A percentile compares a stretch with the other conserved stretches of the same genome.
These are phyloP conservation scores for Digitonthophagus gazella DNA, from an alignment of 2,888 invertebrate genomes.

Conservation along the genomic window DNA sequence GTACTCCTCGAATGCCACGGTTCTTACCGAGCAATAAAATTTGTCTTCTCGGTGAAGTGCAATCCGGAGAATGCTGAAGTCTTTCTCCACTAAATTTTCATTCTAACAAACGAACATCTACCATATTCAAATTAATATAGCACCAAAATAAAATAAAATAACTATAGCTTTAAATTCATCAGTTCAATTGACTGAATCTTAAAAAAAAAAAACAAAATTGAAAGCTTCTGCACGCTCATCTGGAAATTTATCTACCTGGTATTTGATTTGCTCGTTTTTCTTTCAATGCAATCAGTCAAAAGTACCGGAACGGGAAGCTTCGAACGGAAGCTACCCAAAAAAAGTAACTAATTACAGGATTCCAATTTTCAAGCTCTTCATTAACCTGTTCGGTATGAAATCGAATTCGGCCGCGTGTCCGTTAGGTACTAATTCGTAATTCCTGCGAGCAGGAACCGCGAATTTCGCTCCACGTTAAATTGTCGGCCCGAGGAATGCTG, in stretches of 20 bases:
- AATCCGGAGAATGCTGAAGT: not conserved
- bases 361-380: not conserved
- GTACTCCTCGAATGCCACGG: not conserved
- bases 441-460: too few relatives aligned
- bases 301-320: not conserved
- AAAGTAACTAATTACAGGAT: not conserved
- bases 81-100: not conserved
- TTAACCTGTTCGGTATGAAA: not conserved
- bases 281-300: not conserved
- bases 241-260: not conserved
- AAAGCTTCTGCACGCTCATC: not conserved
- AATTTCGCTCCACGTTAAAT: not conserved
- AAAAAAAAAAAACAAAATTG: too few relatives aligned
- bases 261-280: not conserved
- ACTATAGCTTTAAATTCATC: too few relatives aligned
- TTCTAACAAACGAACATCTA: too few relatives aligned
- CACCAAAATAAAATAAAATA: too few relatives aligned
- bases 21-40: not conserved
- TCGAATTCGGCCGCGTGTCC: not conserved
- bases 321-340: not conserved
- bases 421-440: not conserved
- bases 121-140: too few relatives aligned
- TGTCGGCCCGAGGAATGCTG: conserved; percentile 29
- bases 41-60: not conserved
- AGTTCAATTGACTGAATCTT: too few relatives aligned